A percentile compares a stretch with the other conserved stretches of the same genome.
Conservation (phyloP, 2,797 vertebrate genomes). For the Catamblyrhynchus diadema region DNA sequence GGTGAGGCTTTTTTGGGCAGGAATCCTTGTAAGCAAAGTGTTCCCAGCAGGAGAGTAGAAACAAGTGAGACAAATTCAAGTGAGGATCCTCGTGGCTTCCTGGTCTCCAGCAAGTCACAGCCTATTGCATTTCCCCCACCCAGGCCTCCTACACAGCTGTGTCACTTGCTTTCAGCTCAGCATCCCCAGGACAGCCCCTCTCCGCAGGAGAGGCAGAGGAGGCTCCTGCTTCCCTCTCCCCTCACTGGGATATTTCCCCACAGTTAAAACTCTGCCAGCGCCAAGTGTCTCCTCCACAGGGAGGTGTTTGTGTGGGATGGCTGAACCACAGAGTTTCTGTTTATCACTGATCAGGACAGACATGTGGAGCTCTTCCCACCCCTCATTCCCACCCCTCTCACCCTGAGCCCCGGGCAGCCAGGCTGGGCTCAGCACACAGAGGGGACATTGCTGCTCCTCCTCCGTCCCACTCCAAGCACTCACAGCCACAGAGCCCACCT, state of each 20-base stretch:
- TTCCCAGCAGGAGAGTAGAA: not conserved
- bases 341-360: not conserved
- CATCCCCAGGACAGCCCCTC: not conserved
- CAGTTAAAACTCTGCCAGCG: not conserved
- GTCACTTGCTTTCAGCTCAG: not conserved
- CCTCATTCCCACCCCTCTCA: not conserved
- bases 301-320: not conserved
- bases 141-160: rapidly evolving
- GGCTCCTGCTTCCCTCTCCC: not conserved
- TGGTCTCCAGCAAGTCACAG: not conserved
- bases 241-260: not conserved
- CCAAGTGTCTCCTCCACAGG: not conserved
- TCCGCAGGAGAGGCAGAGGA: not conserved
- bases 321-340: not conserved
- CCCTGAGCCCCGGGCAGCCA: rapidly evolving
- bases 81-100: not conserved
- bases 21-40: not conserved
- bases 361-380: not conserved
- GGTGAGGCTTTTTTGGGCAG: not conserved
- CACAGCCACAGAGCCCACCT: rapidly evolving
- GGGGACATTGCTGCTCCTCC: not conserved
- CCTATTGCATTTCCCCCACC: not conserved
- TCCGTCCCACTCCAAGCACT: not conserved
- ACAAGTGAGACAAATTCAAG: not conserved
- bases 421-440: not conserved